A percentile compares a stretch with the other conserved stretches of the same genome.
Evolutionary conservation across 2,113 vertebrate species (phyloP).

Genomic region (Rhinolophus ferrumequinum): DNA sequence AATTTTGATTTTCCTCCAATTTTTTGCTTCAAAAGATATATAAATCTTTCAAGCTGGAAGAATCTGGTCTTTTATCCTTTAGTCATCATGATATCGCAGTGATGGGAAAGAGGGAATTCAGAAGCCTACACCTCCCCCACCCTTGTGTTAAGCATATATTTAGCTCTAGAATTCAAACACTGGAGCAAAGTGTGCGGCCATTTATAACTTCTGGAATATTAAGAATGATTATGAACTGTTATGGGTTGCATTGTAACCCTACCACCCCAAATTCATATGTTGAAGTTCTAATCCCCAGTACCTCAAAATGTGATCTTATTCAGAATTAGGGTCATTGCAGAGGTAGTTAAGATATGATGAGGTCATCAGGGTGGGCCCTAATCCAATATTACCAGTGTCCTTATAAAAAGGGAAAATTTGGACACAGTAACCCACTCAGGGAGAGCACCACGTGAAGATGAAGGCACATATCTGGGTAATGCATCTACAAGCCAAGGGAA

Average conservation of each 20-base stretch:
- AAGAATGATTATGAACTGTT: not conserved
- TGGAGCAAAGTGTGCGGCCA: not conserved
- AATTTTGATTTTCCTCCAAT: conserved; percentile 54
- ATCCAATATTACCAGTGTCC: not conserved
- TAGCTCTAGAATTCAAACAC: not conserved
- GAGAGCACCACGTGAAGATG: not conserved
- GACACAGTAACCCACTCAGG: not conserved
- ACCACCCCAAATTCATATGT: not conserved
- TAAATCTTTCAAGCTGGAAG: conserved; percentile 23
- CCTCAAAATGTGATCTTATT: conserved; percentile 20
- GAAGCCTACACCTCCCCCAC: not conserved
- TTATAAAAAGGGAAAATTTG: conserved; percentile 15
- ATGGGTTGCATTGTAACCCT: not conserved
- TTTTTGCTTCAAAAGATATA: conserved; percentile 31
- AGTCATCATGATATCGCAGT: conserved; percentile 39
- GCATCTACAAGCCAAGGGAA: not conserved
- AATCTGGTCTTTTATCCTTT: conserved; percentile 7
- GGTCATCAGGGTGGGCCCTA: not conserved
- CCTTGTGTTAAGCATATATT: not conserved
- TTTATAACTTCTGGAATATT: not conserved
- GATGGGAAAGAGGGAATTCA: conserved; percentile 29
- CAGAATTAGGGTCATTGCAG: not conserved
- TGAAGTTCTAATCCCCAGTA: not conserved
- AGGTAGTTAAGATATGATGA: not conserved
- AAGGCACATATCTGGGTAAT: not conserved